Evolutionary conservation across 2,113 vertebrate species (phyloP), one percentile per base, ranked within the genome.

Genomic region (Onychostoma macrolepis): DNA sequence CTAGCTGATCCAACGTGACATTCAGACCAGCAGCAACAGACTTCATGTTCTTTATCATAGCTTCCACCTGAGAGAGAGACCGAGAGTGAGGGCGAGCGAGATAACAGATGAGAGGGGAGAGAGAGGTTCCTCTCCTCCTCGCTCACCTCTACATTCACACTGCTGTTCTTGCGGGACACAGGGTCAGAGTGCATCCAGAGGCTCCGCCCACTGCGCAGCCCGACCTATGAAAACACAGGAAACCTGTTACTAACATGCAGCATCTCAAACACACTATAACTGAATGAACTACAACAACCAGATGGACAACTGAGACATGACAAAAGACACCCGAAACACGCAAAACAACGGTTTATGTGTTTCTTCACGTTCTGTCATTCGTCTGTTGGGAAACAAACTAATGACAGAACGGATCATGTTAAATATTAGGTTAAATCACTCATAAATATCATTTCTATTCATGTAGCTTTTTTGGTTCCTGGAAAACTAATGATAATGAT

Each of bases 171-270:
- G 69, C 92, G 93, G 2, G 97, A 99, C 4, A 99, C 63, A 0
- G 98, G 98, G 87, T 99, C 98, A 2, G 97, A 96, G 90, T 99
- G 97, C 94, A 98, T 90, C 97, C 97, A 99, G 0, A 99, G 91
- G 1, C 75, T 6, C 0, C 93, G 92, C 9, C 87, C 88, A 0
- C 81, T 87, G 45, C 91, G 89, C 0, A 97, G 90, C 5, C 97
- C 96, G 76, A 99, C 96, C 98, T 99, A 9, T 3, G 26, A 77
- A 84, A 45, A 87, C 4, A 50, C 33, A 26, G n/a, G 41, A 53
- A 24, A 26, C 65, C 6, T 33, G 28, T 67, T 19, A 33, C 6
- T 19, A 6, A 33, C 28, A 65, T 15, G 4, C 63, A 30, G 15
- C 65, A 33, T 19, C 3, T 71, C 12, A 63, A 63, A 63, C 58